Conservation (phyloP, 1,140 invertebrate genomes). For the Mylabris phalerata region DNA sequence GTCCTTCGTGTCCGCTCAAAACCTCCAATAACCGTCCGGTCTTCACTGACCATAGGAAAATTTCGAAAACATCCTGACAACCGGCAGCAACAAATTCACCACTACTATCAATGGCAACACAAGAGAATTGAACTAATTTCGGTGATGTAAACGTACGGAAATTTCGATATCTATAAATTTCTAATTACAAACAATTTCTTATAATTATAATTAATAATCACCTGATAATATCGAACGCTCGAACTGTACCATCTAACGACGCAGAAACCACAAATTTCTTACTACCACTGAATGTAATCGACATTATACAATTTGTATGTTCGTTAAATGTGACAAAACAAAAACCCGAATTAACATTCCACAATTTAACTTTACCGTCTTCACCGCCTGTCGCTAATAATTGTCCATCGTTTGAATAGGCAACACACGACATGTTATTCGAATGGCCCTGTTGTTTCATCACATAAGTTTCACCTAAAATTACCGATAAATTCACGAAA, state of each 20-base stretch:
- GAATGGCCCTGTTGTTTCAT: conserved; percentile 96
- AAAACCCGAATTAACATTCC: conserved; percentile 86
- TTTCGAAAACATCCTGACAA: conserved; percentile 88
- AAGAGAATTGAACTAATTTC: conserved; percentile 85
- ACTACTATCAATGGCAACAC: conserved; percentile 78
- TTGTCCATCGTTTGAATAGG: conserved; percentile 87
- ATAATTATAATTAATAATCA: conserved; percentile 29
- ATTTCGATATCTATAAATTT: conserved; percentile 75
- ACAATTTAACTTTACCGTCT: conserved; percentile 94
- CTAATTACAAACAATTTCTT: background rate
- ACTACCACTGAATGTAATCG: conserved; percentile 78
- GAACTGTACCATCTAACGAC: conserved; percentile 90
- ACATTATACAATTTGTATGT: conserved; percentile 75
- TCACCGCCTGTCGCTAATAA: conserved; percentile 88
- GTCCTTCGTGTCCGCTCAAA: conserved; percentile 86
- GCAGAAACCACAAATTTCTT: conserved; percentile 87
- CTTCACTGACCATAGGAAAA: conserved; percentile 93
- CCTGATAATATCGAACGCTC: conserved; percentile 88
- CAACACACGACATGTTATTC: conserved; percentile 78
- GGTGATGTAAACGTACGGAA: conserved; percentile 93
- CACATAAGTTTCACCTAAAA: conserved; percentile 80
- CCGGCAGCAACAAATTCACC: conserved; percentile 91
- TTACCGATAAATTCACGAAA: background rate
- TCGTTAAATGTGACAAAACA: conserved; percentile 93
- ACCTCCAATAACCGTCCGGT: conserved; percentile 86